Percentiles rank a stretch among this genome's conserved stretches.
phyloP scores from a whole-genome alignment of 1,140 invertebrate species.

The Drosophila setifemur region DNA sequence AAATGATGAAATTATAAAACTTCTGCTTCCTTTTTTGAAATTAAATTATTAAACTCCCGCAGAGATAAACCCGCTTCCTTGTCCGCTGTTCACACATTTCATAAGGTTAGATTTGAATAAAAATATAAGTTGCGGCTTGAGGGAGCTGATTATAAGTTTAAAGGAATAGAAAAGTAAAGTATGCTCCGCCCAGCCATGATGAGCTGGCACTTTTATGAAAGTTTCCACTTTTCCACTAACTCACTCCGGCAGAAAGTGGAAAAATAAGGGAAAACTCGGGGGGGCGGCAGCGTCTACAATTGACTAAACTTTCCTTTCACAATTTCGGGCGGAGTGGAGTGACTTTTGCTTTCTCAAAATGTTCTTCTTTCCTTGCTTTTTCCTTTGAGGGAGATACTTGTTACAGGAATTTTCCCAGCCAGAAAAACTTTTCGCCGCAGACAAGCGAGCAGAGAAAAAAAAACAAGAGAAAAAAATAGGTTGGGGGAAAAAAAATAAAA shows the following conservation, averaged over 20 bases:
- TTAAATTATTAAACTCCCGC: too few relatives aligned
- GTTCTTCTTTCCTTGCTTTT: background rate
- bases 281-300: constrained; percentile 2
- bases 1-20: too few relatives aligned
- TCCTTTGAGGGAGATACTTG: background rate
- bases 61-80: too few relatives aligned
- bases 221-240: constrained; percentile 14
- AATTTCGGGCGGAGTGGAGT: constrained; percentile 15
- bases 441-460: constrained; percentile 14
- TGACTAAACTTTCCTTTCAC: constrained; percentile 37
- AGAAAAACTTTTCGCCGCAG: constrained; percentile 44
- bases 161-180: constrained; percentile 13
- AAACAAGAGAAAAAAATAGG: constrained; percentile 20
- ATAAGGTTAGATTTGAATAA: too few relatives aligned
- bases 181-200: constrained; percentile 3
- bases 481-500: constrained; percentile 21
- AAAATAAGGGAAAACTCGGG: constrained; percentile 6
- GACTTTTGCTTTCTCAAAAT: constrained; percentile 28
- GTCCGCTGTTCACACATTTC: too few relatives aligned
- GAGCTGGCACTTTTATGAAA: constrained; percentile 30
- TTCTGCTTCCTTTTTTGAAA: too few relatives aligned
- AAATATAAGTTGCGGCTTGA: background rate
- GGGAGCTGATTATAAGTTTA: constrained; percentile 5
- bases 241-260: background rate
- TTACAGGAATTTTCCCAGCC: constrained; percentile 28